Conservation (phyloP, 2,888 invertebrate genomes). For the Macropis europaea region DNA sequence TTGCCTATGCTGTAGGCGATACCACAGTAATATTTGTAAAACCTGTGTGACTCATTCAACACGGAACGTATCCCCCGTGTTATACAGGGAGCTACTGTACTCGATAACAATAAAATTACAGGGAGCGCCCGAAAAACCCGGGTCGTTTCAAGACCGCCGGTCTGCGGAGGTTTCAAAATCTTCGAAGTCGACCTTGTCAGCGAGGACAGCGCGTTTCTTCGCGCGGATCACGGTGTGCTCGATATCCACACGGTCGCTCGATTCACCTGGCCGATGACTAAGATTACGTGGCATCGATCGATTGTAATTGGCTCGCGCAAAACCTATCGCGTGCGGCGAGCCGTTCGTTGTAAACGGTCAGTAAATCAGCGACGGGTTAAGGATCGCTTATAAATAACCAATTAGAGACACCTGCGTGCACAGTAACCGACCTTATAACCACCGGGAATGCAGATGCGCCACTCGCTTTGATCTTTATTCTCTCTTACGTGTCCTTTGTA, state of each 20-base stretch:
- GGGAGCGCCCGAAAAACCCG: no score
- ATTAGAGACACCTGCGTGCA: slow-evolving; percentile 77
- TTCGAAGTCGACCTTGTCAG: slow-evolving; percentile 47
- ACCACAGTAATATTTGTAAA: no score
- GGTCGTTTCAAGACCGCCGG: no score
- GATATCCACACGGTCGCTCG: slow-evolving; percentile 44
- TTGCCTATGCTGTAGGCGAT: no score
- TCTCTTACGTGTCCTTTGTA: slow-evolving; percentile 50
- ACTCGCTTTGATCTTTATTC: slow-evolving; percentile 65
- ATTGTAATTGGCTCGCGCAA: slow-evolving; percentile 68
- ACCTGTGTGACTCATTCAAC: no score
- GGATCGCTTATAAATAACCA: slow-evolving; percentile 77
- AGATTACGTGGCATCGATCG: slow-evolving; percentile 64
- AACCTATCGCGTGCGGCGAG: slow-evolving; percentile 52
- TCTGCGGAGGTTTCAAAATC: slow-evolving; percentile 52
- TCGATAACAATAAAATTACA: no score
- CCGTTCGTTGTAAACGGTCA: slow-evolving; percentile 53
- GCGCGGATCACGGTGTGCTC: slow-evolving; percentile 17
- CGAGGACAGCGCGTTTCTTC: slow-evolving; percentile 58
- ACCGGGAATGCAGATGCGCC: slow-evolving; percentile 64
- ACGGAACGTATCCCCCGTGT: no score
- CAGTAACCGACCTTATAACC: slow-evolving; percentile 53
- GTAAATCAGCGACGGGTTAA: slow-evolving; percentile 65
- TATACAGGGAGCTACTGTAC: no score
- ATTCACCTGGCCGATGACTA: slow-evolving; percentile 66